Base-by-base conservation (phyloP, 1,140 invertebrate species). In the Orchesella cincta region DNA sequence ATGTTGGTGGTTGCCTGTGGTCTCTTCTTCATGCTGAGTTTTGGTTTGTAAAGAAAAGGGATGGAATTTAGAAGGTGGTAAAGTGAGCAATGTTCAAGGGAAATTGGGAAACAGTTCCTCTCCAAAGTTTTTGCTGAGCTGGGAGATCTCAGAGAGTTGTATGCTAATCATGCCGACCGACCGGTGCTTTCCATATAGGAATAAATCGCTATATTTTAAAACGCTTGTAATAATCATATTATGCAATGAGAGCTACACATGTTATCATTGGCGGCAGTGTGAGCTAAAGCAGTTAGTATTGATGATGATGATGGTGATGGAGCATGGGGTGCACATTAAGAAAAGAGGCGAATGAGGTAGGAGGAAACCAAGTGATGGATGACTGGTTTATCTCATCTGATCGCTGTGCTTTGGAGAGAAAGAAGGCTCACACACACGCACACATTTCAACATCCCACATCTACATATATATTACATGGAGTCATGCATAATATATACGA, bases 341-440 rank as follows among this genome's bases (percentile, higher is more conserved):
- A 23, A n/a, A 67, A 29, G 23, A 23, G 33, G 62, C 8, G 31
- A 67, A 67, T 67, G 62, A 31, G 62, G 62, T 67, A 67, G 62
- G 62, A 67, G 62, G 62, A 67, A 67, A 67, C 62, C 62, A 14
- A 31, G 62, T 67, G 62, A 67, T 67, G 62, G 62, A 67, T 67
- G 62, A 67, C 62, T 67, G 62, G 62, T 67, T 67, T 67, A 67
- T 67, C 62, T 67, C 62, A 67, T 67, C 62, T 67, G 62, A 31
- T 67, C 14, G 26, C 33, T n/a, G 29, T 67, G 26, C 26, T 67
- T 67, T 29, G 33, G 62, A 67, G 62, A 29, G 62, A 67, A 67
- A 8, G 62, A 8, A 57, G 23, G 54, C 23, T 67, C 33, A 33
- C 62, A 31, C 39, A 46, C 5, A 28, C 23, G n/a, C 26, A 67